A percentile compares a stretch with the other conserved stretches of the same genome.
phyloP scores from a whole-genome alignment of 2,797 vertebrate species.

The Lophotriccus pileatus region DNA sequence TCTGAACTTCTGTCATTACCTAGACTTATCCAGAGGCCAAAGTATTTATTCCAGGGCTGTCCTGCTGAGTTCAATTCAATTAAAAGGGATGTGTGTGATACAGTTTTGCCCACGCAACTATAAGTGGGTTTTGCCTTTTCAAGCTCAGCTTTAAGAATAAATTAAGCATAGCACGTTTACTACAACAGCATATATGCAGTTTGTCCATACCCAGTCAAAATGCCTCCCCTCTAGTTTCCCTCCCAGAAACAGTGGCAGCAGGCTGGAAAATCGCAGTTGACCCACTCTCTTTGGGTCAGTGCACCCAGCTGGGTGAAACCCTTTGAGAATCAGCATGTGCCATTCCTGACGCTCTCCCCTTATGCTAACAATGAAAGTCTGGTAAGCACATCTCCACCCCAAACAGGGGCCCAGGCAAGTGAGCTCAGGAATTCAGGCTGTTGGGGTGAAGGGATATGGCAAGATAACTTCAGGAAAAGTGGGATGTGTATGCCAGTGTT shows the following conservation, averaged over 20 bases:
- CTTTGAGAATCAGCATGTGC: not conserved
- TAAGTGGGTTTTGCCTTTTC: not conserved
- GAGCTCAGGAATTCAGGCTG: not conserved
- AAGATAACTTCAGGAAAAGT: not conserved
- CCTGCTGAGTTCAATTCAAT: not conserved
- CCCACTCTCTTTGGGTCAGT: not conserved
- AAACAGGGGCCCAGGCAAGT: not conserved
- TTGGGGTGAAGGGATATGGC: not conserved
- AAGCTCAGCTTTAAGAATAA: not conserved
- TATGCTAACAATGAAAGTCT: not conserved
- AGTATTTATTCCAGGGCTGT: not conserved
- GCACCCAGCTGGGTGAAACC: not conserved
- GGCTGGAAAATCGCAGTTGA: not conserved
- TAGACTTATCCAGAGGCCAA: rapidly evolving
- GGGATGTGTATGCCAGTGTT: not conserved
- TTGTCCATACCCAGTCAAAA: not conserved
- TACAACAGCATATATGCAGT: rapidly evolving
- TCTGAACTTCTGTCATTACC: not conserved
- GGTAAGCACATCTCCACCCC: not conserved
- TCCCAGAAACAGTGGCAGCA: not conserved
- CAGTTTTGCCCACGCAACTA: not conserved
- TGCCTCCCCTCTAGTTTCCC: not conserved
- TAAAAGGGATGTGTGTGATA: too few species aligned
- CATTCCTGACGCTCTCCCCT: not conserved
- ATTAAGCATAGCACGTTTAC: rapidly evolving